These are phyloP conservation scores for Drosophila burlai DNA, from an alignment of 1,140 invertebrate genomes.

Conservation along the genomic window DNA sequence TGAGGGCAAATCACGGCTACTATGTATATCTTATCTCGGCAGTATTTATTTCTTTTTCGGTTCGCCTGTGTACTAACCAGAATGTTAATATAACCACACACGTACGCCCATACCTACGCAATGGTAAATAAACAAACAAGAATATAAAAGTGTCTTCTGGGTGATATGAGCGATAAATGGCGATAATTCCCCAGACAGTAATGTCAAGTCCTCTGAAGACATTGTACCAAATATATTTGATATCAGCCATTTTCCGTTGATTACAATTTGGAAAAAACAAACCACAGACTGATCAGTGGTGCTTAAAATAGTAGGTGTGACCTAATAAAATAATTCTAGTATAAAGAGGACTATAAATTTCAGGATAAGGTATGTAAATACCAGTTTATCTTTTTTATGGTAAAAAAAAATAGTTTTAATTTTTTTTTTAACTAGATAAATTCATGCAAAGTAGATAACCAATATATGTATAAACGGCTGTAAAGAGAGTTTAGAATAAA, in stretches of 20 bases:
- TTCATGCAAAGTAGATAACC: too few species aligned
- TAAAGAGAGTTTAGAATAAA: too few species aligned
- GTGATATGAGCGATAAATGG: constrained; percentile 34
- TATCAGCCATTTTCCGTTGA: constrained; percentile 1
- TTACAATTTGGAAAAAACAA: not conserved
- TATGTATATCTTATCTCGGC: constrained; percentile 70
- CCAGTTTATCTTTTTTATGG: not conserved
- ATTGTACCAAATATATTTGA: not conserved
- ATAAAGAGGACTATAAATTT: too few species aligned
- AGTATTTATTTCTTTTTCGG: constrained; percentile 56
- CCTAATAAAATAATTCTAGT: constrained; percentile 1
- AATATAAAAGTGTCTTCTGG: constrained; percentile 39
- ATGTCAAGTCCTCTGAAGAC: constrained; percentile 4
- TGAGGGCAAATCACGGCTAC: constrained; percentile 22
- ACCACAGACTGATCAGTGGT: not conserved
- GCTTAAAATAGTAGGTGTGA: constrained; percentile 1
- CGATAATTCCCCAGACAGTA: constrained; percentile 11
- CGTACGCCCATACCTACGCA: constrained; percentile 7
- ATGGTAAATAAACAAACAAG: constrained; percentile 51
- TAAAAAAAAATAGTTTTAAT: too few species aligned
- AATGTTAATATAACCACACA: constrained; percentile 21
- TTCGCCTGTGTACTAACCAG: constrained; percentile 38
- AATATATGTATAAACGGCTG: too few species aligned
- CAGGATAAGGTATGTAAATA: not conserved
- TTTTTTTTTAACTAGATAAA: too few species aligned